Base-by-base conservation (phyloP, 2,113 vertebrate species). In the Agapornis roseicollis region DNA sequence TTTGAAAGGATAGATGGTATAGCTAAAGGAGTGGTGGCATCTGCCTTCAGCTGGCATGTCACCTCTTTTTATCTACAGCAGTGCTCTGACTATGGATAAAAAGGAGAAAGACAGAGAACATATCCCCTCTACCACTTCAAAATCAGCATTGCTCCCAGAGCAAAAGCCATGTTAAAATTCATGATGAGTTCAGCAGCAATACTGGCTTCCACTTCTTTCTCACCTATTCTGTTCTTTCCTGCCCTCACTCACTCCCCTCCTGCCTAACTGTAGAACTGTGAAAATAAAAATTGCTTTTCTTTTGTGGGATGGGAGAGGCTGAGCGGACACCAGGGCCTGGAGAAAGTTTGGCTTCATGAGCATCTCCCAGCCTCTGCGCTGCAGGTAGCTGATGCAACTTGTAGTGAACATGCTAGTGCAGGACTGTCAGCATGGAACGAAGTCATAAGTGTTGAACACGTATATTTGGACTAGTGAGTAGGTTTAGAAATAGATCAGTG, bases 371-470 rank as follows among this genome's bases (percentile, higher is more conserved):
- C 10, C 14, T 56, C 25, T 15, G 1, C 3, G 15, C n/a, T 63
- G 58, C 68, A 47, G 19, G 63, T 14, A 47, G 42, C 44, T 27
- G n/a, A 33, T 4, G 2, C 52, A 37, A 2, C 33, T 20, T 35
- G 47, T 16, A 49, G 17, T 15, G 46, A 56, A 52, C 0, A 0
- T 11, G 41, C n/a, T 78, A 25, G 44, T 7, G 29, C 42, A 56
- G 42, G 25, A 6, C 24, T 37, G 2, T 15, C 35, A 7, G 41
- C 37, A 10, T 28, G 42, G 27, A 68, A 74, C 23, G 23, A 69
- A 63, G 41, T 25, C 4, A 1, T 25, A 44, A 41, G 14, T 5
- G 11, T 20, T 14, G 37, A 53, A 35, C 0, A 1, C 15, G 4
- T 47, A 31, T 3, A 1, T 56, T 13, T 65, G 9, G 23, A 55